Base-by-base conservation (phyloP, 2,113 vertebrate genomes). In the Equus quagga region DNA sequence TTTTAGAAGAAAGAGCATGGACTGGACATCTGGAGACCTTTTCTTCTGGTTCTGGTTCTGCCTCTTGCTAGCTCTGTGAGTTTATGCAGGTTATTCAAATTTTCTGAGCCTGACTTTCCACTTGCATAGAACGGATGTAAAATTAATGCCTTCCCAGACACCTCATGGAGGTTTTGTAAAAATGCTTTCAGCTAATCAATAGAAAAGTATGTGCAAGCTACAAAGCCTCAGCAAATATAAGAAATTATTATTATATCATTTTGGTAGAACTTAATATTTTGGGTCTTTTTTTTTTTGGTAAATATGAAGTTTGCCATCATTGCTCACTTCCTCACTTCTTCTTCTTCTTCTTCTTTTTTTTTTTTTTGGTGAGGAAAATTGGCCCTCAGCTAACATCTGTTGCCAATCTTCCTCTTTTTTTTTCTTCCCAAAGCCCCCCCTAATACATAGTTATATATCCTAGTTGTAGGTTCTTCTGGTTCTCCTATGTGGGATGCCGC, bases 221-320 rank as follows among this genome's bases (percentile, higher is more conserved):
- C 76, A 89, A 90, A 93, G 65, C 46, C 41, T 95, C 54, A 75
- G 33, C 58, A 97, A 90, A 36, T 14, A 23, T 31, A 75, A 89
- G 26, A 73, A 28, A 92, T 79, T 64, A 69, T 67, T 58, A 58
- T 65, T 69, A 14, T 85, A 54, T 60, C 33, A 36, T 89, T 79
- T 46, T 91, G 64, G 19, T 51, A 62, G 58, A 92, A 89, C 10
- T 80, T 79, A 87, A 58, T 64, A 19, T 62, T 94, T 28, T 90
- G 17, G 0, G 31, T 89, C 21, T 21, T 73, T 94, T 91, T 75
- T 75, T 21, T 75, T 93, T 92, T 80, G 36, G 36, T 41, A 41
- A 41, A 41, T 41, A 41, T 41, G 36, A 41, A 41, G 36, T 41
- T 41, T 41, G 36, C 36, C 36, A 41, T 41, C 36, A 41, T 41